Conservation (phyloP, 2,888 invertebrate species). For the Temnothorax unifasciatus region DNA sequence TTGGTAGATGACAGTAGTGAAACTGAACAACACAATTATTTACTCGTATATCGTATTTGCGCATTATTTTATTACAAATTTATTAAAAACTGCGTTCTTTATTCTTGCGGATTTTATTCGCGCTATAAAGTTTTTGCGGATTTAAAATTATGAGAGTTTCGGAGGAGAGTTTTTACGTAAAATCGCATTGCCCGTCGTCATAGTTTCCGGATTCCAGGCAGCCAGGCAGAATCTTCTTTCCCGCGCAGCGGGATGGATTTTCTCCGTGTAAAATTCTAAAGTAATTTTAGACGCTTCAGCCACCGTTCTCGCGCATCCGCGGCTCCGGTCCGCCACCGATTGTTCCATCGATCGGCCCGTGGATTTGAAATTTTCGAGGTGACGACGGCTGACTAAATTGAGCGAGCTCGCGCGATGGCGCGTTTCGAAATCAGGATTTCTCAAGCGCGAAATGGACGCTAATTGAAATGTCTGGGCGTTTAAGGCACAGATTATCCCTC, state of each 20-base stretch:
- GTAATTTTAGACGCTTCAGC: conserved; percentile 27
- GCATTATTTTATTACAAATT: background rate
- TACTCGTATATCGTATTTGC: background rate
- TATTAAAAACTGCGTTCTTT: background rate
- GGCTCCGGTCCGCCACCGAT: conserved; percentile 43
- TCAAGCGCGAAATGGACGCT: conserved; percentile 63
- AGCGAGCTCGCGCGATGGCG: conserved; percentile 45
- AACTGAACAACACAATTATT: background rate
- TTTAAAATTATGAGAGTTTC: background rate
- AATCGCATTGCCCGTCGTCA: conserved; percentile 22
- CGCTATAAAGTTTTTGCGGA: background rate
- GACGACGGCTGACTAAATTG: conserved; percentile 61
- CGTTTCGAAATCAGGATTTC: conserved; percentile 52
- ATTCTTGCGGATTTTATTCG: background rate
- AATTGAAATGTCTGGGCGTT: conserved; percentile 73
- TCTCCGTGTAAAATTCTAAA: conserved; percentile 54
- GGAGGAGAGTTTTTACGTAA: conserved; percentile 23
- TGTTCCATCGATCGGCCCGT: conserved; percentile 64
- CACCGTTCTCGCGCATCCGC: conserved; percentile 40
- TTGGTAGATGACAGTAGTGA: background rate
- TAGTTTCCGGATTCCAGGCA: conserved; percentile 11
- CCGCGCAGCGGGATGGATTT: conserved; percentile 9
- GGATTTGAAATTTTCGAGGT: conserved; percentile 45
- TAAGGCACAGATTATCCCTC: conserved; percentile 52
- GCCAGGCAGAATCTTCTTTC: conserved; percentile 10